These are phyloP conservation scores for Tiliacea aurago DNA, from an alignment of 2,888 invertebrate genomes.

Conservation along the genomic window DNA sequence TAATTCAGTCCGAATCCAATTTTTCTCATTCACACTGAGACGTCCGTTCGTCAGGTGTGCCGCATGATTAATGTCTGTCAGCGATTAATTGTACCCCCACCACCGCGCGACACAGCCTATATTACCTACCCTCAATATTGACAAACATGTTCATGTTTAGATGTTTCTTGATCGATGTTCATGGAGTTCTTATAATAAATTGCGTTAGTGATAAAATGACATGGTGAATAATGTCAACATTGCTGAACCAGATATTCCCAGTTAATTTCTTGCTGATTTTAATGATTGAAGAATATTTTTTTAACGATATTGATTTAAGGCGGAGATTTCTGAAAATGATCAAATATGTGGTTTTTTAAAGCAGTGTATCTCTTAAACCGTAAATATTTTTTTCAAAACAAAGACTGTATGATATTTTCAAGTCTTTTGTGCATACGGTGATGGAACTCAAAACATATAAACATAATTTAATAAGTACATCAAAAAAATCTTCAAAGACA, in stretches of 20 bases:
- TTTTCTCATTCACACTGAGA: constrained; percentile 32
- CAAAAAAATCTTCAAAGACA: too few species aligned
- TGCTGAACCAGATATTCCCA: not conserved
- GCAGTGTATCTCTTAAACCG: too few species aligned
- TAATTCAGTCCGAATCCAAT: constrained; percentile 40
- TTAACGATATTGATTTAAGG: not conserved
- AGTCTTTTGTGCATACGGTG: too few species aligned
- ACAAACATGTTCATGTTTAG: constrained; percentile 30
- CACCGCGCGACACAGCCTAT: constrained; percentile 20
- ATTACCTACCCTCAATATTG: constrained; percentile 51
- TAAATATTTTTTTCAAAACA: too few species aligned
- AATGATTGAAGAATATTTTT: too few species aligned
- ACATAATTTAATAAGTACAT: too few species aligned
- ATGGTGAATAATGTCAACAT: not conserved
- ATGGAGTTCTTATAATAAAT: not conserved
- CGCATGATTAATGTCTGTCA: constrained; percentile 67
- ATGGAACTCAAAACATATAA: too few species aligned
- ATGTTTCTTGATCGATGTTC: not conserved
- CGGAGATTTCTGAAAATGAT: too few species aligned
- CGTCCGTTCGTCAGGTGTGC: constrained; percentile 63
- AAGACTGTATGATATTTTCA: too few species aligned
- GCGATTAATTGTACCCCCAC: constrained; percentile 57
- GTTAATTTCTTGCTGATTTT: not conserved
- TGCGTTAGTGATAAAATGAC: not conserved
- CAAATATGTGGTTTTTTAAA: too few species aligned